Conservation (phyloP, 2,888 invertebrate genomes). For the Galerucella calmariensis region DNA sequence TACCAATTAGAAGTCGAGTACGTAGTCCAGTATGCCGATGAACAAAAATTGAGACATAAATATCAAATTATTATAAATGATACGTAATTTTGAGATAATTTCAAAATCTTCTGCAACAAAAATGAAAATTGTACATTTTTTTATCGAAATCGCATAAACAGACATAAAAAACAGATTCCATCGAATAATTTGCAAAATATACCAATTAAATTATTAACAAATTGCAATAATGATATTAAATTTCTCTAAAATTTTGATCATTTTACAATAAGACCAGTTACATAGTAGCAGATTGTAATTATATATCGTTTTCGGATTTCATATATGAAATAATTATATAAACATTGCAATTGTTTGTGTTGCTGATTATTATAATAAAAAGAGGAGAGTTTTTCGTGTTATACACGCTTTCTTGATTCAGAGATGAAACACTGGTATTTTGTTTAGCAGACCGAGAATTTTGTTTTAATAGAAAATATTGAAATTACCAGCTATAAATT, state of each 20-base stretch:
- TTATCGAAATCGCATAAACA: too few species aligned
- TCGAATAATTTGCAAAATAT: too few species aligned
- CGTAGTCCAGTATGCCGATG: too few species aligned
- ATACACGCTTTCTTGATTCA: conserved; percentile 59
- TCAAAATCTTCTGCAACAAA: too few species aligned
- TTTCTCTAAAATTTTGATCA: conserved; percentile 11
- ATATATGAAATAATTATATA: conserved; percentile 56
- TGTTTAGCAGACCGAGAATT: conserved; percentile 50
- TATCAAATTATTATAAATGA: too few species aligned
- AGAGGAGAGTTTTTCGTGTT: conserved; percentile 50
- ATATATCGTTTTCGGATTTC: conserved; percentile 49
- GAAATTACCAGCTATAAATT: conserved; percentile 41
- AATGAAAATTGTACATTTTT: too few species aligned
- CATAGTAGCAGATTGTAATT: conserved; percentile 41
- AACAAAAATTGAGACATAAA: too few species aligned
- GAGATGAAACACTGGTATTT: conserved; percentile 55
- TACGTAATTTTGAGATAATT: too few species aligned
- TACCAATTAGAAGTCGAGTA: too few species aligned
- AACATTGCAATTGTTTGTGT: conserved; percentile 52
- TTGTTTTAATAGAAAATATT: conserved; percentile 49
- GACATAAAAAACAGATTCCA: too few species aligned
- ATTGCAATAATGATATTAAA: background rate
- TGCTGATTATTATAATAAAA: conserved; percentile 48
- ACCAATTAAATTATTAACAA: too few species aligned
- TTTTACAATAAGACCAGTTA: conserved; percentile 5